Percentiles rank a stretch among this genome's conserved stretches.
Evolutionary conservation across 1,140 invertebrate genomes (phyloP).

Genomic region (Harlomillsia oculata): DNA sequence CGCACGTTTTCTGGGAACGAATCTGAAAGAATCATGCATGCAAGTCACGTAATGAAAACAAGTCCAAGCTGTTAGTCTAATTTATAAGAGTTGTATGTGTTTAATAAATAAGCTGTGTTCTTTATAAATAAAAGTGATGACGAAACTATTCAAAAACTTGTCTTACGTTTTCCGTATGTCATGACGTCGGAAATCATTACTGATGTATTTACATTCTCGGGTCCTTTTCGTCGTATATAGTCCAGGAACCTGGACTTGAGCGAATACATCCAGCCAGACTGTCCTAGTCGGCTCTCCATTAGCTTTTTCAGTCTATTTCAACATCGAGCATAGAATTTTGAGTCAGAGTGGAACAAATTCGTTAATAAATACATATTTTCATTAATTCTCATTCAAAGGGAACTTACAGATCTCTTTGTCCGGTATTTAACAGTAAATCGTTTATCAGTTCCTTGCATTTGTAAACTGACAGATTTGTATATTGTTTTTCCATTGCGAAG

Average conservation of each 20-base stretch:
- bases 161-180: constrained; percentile 1
- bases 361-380: no score
- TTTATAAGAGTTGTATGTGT: no score
- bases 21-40: no score
- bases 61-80: no score
- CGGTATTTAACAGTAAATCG: constrained; percentile 2
- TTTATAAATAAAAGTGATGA: no score
- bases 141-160: no score
- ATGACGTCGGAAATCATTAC: constrained; percentile 14
- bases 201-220: constrained; percentile 14
- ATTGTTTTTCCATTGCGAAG: no score
- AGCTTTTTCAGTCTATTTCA: constrained; percentile 4
- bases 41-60: no score
- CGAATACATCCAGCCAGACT: constrained; percentile 11
- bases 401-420: constrained; percentile 20
- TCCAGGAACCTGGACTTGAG: constrained; percentile 7
- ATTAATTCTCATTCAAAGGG: background rate
- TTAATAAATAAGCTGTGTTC: no score
- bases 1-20: no score
- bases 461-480: background rate
- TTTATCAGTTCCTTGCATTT: constrained; percentile 22
- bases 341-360: no score
- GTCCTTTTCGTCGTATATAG: constrained; percentile 9
- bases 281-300: constrained; percentile 6
- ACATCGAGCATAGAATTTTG: background rate